Evolutionary conservation across 2,113 vertebrate genomes (phyloP), one percentile per base, ranked within the genome.

Genomic region (Lepus europaeus): DNA sequence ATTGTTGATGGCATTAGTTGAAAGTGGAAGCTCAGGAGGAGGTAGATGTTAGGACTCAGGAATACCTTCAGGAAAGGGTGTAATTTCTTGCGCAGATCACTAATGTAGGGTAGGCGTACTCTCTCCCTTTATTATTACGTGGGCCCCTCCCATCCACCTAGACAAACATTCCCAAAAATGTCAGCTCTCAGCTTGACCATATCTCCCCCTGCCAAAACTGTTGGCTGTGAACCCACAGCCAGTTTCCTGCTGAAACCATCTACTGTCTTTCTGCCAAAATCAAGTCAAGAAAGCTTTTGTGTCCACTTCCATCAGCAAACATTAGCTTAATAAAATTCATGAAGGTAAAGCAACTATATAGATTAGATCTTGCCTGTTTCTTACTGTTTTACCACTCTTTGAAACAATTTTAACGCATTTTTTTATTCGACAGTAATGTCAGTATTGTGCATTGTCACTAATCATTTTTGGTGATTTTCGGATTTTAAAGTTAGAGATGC

Each of bases 261-360:
- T 86, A 3, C 68, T 93, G 36, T 86, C 45, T 80, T 69, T 36
- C n/a, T 92, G 86, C 82, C 96, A 96, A 61, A 80, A 76, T 70
- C 68, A 81, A 72, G 13, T 76, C 78, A 61, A 25, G 51, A 87
- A 94, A 87, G 31, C 56, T 73, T 95, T 80, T 87, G 13, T 4
- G 5, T 39, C 51, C 73, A 22, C 31, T 77, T 95, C 39, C 78
- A 22, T 85, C 36, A 70, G 33, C 86, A 96, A 84, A 93, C 31
- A 89, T 2, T 69, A 61, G 16, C 39, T 22, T 45, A 13, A 0
- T 9, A 74, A 31, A 61, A 78, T 4, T 91, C 77, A 29, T 92
- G 25, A 89, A 87, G 59, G 10, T 78, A 70, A 85, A 93, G 13
- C 23, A 83, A 36, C 45, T 88, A 31, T 29, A 36, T 22, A 7